A percentile compares a stretch with the other conserved stretches of the same genome.
Conservation (phyloP, 2,113 vertebrate genomes). For the Promerops cafer region DNA sequence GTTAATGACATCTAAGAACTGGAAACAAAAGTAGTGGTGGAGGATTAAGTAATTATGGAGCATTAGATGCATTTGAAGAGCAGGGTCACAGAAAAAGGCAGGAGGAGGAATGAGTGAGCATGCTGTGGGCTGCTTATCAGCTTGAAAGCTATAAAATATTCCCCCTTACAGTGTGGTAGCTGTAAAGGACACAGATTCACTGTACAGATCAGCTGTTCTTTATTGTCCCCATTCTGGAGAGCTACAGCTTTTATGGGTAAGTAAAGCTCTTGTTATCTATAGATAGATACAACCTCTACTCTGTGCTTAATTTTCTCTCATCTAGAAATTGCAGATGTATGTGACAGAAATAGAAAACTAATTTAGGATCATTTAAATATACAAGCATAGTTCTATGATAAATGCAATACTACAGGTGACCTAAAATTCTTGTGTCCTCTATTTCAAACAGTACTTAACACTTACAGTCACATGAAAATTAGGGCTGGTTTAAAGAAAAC, state of each 20-base stretch:
- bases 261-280: conserved; percentile 51
- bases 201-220: conserved; percentile 4
- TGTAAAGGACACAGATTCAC: conserved; percentile 46
- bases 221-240: conserved; percentile 34
- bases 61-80: conserved; percentile 63
- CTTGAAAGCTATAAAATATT: conserved; percentile 36
- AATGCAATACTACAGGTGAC: background rate
- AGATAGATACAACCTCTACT: conserved; percentile 10
- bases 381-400: background rate
- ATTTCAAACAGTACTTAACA: background rate
- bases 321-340: background rate
- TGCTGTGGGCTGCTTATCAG: conserved; percentile 23
- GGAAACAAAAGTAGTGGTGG: conserved; percentile 35
- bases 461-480: background rate
- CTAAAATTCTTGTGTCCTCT: background rate
- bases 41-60: conserved; percentile 73
- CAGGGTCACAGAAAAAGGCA: conserved; percentile 60
- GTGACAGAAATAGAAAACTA: background rate
- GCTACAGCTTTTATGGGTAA: conserved; percentile 66
- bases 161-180: conserved; percentile 19
- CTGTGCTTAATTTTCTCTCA: background rate
- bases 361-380: background rate
- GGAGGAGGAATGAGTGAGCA: background rate
- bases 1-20: conserved; percentile 55
- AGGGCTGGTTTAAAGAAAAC: background rate